A percentile compares a stretch with the other conserved stretches of the same genome.
These are phyloP conservation scores for Hemithea aestivaria DNA, from an alignment of 2,888 invertebrate genomes.

Conservation along the genomic window DNA sequence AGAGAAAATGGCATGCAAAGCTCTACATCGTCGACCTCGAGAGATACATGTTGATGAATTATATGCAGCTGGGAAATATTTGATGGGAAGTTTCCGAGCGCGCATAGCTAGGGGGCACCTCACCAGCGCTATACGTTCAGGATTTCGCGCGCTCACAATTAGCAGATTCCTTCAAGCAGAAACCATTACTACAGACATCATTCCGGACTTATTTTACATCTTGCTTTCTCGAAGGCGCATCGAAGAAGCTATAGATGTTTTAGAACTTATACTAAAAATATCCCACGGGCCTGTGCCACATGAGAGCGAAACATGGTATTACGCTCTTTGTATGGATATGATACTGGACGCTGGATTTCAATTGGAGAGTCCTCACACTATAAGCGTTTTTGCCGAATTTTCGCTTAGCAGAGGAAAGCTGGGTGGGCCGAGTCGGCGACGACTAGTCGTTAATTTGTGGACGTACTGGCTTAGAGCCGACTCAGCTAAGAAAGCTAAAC, in stretches of 20 bases:
- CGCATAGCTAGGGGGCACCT: constrained; percentile 55
- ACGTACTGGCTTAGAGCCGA: constrained; percentile 64
- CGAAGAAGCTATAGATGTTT: constrained; percentile 69
- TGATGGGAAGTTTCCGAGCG: constrained; percentile 61
- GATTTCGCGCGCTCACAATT: constrained; percentile 58
- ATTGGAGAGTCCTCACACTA: constrained; percentile 66
- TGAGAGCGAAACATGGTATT: constrained; percentile 73
- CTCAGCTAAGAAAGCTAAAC: constrained; percentile 52
- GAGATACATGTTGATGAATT: constrained; percentile 66
- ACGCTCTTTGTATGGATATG: constrained; percentile 78
- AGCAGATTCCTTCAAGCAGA: constrained; percentile 64
- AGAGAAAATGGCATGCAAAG: constrained; percentile 48
- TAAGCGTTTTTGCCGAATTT: constrained; percentile 60
- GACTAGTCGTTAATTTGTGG: constrained; percentile 61
- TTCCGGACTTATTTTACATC: constrained; percentile 66
- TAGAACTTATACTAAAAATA: constrained; percentile 50
- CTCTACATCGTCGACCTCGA: constrained; percentile 44
- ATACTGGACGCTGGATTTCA: constrained; percentile 78
- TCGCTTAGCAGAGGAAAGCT: constrained; percentile 43
- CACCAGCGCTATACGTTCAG: constrained; percentile 52
- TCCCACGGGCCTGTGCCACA: constrained; percentile 38
- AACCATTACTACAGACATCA: constrained; percentile 58
- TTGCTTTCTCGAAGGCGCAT: constrained; percentile 64
- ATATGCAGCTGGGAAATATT: constrained; percentile 63
- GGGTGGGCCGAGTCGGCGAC: constrained; percentile 45